Evolutionary conservation across 92 coral and sea anemone genomes (phyloP).

Genomic region (Galaxea fascicularis): DNA sequence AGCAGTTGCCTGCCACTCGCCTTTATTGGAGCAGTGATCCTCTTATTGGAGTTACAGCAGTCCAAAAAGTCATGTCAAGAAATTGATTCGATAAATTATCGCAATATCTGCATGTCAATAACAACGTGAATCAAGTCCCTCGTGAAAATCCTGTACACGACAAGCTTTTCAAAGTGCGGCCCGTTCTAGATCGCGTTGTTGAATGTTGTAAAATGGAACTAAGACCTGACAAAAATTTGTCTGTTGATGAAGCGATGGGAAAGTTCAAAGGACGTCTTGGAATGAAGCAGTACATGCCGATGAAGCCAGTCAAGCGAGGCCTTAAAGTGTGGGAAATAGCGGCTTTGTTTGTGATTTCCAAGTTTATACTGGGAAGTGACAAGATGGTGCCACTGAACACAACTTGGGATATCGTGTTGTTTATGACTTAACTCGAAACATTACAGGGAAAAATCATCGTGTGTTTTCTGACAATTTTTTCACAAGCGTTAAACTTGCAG

Average conservation of each 20-base stretch:
- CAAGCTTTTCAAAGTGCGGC: constrained; percentile 57
- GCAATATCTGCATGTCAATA: constrained; percentile 36
- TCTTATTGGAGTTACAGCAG: constrained; percentile 37
- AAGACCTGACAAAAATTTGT: constrained; percentile 13
- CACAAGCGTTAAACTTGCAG: constrained; percentile 16
- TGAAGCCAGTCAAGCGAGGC: constrained; percentile 23
- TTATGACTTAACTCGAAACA: constrained; percentile 9
- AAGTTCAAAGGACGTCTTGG: constrained; percentile 20
- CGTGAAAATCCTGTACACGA: constrained; percentile 20
- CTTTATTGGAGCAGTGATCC: constrained; percentile 35
- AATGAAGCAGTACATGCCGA: constrained; percentile 30
- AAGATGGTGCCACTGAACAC: constrained; percentile 20
- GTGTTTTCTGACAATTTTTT: constrained; percentile 38
- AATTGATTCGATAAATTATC: constrained; percentile 34
- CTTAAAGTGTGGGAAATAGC: constrained; percentile 42
- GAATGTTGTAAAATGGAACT: constrained; percentile 9
- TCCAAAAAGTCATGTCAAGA: constrained; percentile 40
- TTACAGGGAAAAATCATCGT: constrained; percentile 22
- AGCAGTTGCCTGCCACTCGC: constrained; percentile 23
- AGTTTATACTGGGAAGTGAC: constrained; percentile 41
- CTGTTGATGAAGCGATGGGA: constrained; percentile 32
- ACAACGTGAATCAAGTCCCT: constrained; percentile 19
- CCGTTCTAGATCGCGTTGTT: constrained; percentile 31
- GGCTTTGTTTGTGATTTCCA: constrained; percentile 37
- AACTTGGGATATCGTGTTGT: constrained; percentile 42